These are phyloP conservation scores for Trissonchulus latispiculum DNA, from an alignment of 2,888 invertebrate genomes.

Conservation along the genomic window DNA sequence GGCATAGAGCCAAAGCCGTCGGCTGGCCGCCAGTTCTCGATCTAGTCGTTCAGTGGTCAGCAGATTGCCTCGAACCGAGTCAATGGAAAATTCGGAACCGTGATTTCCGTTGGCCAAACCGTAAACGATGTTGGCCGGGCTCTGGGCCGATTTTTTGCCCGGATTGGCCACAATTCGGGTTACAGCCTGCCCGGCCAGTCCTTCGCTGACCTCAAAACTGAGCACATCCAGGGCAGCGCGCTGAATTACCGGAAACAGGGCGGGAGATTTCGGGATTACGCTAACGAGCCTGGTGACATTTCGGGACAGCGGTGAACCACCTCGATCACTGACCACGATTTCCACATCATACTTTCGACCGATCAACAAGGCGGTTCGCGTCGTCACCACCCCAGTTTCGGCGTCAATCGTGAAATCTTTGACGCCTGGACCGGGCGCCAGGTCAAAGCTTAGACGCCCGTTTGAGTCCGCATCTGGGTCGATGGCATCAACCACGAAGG, in stretches of 20 bases:
- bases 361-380: conserved; percentile 38
- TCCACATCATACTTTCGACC: neutral
- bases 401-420: conserved; percentile 62
- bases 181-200: neutral
- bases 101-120: conserved; percentile 11
- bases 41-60: conserved; percentile 52
- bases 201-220: conserved; percentile 14
- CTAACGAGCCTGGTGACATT: neutral
- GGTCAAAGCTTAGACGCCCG: conserved; percentile 66
- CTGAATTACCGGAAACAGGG: neutral
- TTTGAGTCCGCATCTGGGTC: conserved; percentile 80
- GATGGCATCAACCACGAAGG: conserved; percentile 53
- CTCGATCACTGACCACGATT: neutral
- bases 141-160: neutral
- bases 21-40: conserved; percentile 71
- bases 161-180: conserved; percentile 6
- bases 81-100: conserved; percentile 7
- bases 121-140: conserved; percentile 14
- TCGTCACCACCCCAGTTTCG: conserved; percentile 62
- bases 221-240: neutral
- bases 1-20: conserved; percentile 74
- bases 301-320: neutral
- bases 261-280: neutral
- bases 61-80: conserved; percentile 9
- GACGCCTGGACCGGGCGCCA: neutral